Evolutionary conservation across 2,113 vertebrate species (phyloP), one percentile per base, ranked within the genome.

Genomic region (Chamaetylas fuelleborni): DNA sequence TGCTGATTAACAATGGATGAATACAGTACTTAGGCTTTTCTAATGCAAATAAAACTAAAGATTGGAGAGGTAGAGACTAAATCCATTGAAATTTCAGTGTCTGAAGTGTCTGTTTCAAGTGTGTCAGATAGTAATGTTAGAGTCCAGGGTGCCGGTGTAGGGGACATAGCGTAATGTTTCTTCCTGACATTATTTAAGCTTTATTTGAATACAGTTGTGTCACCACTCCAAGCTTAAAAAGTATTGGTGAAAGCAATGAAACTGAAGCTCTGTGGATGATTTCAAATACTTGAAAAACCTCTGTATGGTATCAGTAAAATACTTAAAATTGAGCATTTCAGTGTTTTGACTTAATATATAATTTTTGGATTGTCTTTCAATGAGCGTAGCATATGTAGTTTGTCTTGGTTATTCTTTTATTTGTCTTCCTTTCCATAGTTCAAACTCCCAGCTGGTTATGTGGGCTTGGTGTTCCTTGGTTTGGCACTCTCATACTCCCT

Each of bases 381-480:
- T 79, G 36, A 62, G 61, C 5, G 2, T 47, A 57, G 33, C 8
- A 19, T 65, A 7, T 58, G 20, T 58, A 9, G 3, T 38, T 79
- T 91, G 20, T 50, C 47, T 57, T 47, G 88, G 4, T 1, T 43
- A 82, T 34, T 90, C 10, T 53, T 38, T 81, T 92, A 4, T 85
- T 76, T 56, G 13, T 82, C 23, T 80, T 57, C 88, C 64, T 94
- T 87, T 93, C 54, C 89, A 11, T 92, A 99, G 99, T 99, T 99
- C 87, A 78, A 90, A 25, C 97, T 99, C 42, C 98, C 98, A n/a
- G 33, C 98, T 86, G 98, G 98, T 84, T 98, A 98, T 15, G 99
- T 99, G 88, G 99, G 99, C 47, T 97, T 99, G 76, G 98, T 99
- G 43, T 99, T 99, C 97, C 98, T 99, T 1, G 98, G 98, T 29